A percentile compares a stretch with the other conserved stretches of the same genome.
These are phyloP conservation scores for Romanogobio albipinnatus DNA, from an alignment of 2,113 vertebrate genomes.

Conservation along the genomic window DNA sequence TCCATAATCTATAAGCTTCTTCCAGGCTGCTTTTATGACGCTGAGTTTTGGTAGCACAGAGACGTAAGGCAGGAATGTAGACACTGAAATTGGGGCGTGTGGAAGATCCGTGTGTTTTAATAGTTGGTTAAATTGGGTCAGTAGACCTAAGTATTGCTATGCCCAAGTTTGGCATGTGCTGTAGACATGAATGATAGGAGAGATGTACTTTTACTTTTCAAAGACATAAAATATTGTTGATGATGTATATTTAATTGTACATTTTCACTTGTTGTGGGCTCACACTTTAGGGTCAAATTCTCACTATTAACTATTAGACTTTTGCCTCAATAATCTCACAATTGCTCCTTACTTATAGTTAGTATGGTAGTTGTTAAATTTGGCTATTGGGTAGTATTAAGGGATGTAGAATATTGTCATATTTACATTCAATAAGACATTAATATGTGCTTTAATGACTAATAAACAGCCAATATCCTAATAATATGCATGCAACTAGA, in stretches of 20 bases:
- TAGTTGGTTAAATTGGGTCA: slow-evolving; percentile 14
- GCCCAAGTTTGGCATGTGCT: background rate
- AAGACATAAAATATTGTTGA: background rate
- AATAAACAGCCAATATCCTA: no score
- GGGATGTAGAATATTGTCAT: no score
- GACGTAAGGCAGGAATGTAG: background rate
- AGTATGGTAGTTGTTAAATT: no score
- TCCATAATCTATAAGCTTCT: slow-evolving; percentile 57
- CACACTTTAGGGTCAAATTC: no score
- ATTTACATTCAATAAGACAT: no score
- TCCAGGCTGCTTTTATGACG: slow-evolving; percentile 39
- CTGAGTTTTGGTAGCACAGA: slow-evolving; percentile 20
- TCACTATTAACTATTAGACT: no score
- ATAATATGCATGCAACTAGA: no score
- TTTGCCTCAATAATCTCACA: no score
- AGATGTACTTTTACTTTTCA: background rate
- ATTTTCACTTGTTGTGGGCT: background rate
- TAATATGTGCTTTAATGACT: no score
- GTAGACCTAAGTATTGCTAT: background rate
- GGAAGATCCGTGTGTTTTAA: background rate
- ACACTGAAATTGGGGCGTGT: background rate
- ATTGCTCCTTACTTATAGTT: no score
- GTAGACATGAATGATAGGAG: background rate
- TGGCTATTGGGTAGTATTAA: no score
- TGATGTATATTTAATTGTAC: background rate